Base-by-base conservation (phyloP, 2,888 invertebrate species). In the Campaea margaritaria region DNA sequence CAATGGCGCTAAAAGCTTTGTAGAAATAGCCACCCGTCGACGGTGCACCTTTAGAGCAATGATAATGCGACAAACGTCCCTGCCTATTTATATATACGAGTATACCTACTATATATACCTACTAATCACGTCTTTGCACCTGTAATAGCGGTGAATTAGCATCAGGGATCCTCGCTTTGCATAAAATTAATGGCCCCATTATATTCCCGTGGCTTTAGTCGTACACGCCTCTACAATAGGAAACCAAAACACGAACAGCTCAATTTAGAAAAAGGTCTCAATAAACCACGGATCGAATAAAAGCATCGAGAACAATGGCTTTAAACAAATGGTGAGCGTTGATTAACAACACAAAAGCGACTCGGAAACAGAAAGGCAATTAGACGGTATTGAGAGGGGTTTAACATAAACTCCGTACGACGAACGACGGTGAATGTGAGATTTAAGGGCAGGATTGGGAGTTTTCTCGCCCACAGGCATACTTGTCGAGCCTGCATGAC, bases 281-380 rank as follows among this genome's bases (percentile, higher is more conserved):
- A 72, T 70, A 66, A 70, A 67, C 52, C 60, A 53, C 56, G 62
- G 50, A 63, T 68, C 61, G 64, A 56, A 64, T 45, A 67, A 59
- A 68, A 68, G 59, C 66, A 59, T 16, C 38, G 27, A 60, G 64
- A 64, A 78, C 76, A 76, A 76, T 74, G 57, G 69, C 51, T 55
- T 55, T 54, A 60, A 72, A 76, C 72, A 78, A 79, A 74, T 69
- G 66, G 67, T 31, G 64, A 63, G 58, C 60, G 70, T 77, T 81
- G 76, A 83, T 86, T 83, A 82, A 74, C 77, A 79, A 78, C 68
- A 81, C 81, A 83, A 84, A 79, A 72, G 77, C 62, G 67, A 71
- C 47, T 45, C 63, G 66, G 66, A 73, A 73, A 64, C 61, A 73
- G 70, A 80, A 76, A 78, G 70, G 69, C 75, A 85, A 82, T 84